Evolutionary conservation across 2,888 invertebrate species (phyloP).

Genomic region (Molanna angustata): DNA sequence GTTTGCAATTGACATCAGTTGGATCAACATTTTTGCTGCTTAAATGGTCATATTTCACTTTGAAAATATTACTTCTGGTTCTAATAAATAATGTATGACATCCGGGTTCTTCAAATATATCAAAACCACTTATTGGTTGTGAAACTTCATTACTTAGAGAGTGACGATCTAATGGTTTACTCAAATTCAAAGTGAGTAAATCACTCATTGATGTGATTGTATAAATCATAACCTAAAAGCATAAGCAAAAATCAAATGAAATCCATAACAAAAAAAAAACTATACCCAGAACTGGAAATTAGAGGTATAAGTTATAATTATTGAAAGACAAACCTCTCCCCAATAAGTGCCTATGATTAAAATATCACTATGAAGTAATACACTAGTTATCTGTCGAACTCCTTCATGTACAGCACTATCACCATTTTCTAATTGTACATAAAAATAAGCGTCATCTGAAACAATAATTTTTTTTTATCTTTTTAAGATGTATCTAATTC

Average conservation of each 20-base stretch:
- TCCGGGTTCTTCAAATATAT: conserved; percentile 19
- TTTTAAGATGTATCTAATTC: too few species aligned
- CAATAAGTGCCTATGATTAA: conserved; percentile 27
- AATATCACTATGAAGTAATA: conserved; percentile 27
- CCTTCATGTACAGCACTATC: conserved; percentile 6
- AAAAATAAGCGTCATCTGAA: conserved; percentile 22
- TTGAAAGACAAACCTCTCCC: conserved; percentile 18
- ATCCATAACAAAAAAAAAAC: background rate
- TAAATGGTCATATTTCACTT: conserved; percentile 21
- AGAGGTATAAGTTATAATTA: background rate
- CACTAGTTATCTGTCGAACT: conserved; percentile 15
- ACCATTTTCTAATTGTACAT: conserved; percentile 18
- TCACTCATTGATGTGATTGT: conserved; percentile 16
- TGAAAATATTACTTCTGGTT: conserved; percentile 19
- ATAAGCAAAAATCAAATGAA: background rate
- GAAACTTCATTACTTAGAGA: conserved; percentile 11
- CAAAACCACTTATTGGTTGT: conserved; percentile 21
- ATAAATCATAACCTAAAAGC: conserved; percentile 18
- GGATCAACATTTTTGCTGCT: background rate
- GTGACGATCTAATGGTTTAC: conserved; percentile 15
- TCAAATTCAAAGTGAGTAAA: conserved; percentile 13
- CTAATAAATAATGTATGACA: conserved; percentile 21
- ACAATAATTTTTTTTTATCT: too few species aligned
- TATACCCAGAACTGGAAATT: background rate
- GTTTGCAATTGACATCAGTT: too few species aligned